A percentile compares a stretch with the other conserved stretches of the same genome.
Conservation (phyloP, 2,888 invertebrate species). For the Rhagonycha fulva region DNA sequence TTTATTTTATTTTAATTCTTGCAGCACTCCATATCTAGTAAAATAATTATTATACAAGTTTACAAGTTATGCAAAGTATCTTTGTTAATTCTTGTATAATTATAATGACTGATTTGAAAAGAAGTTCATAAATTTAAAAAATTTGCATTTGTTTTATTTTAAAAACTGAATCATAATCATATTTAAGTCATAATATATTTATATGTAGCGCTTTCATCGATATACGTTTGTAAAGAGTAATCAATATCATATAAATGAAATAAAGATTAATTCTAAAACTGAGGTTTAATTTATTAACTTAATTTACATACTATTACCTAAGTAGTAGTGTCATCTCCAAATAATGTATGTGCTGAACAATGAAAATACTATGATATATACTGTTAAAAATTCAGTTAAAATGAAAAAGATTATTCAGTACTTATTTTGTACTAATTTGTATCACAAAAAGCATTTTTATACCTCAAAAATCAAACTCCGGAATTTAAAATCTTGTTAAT, state of each 20-base stretch:
- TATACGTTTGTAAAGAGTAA: background rate
- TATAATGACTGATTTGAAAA: background rate
- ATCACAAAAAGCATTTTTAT: too few species aligned
- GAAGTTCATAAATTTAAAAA: background rate
- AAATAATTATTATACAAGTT: background rate
- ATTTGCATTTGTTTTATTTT: background rate
- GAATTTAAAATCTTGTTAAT: too few species aligned
- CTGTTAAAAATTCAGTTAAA: too few species aligned
- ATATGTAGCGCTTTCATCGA: background rate
- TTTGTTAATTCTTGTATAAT: background rate
- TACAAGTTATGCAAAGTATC: background rate
- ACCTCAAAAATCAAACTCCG: too few species aligned
- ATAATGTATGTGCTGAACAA: too few species aligned
- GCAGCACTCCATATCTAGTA: background rate
- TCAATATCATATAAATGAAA: background rate
- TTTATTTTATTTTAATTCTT: background rate
- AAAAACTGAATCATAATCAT: background rate
- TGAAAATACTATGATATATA: too few species aligned
- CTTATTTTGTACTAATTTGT: too few species aligned
- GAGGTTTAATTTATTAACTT: background rate
- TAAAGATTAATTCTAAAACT: background rate
- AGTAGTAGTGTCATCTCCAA: too few species aligned
- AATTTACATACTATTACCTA: background rate
- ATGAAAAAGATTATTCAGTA: too few species aligned
- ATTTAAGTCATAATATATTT: background rate